Percentiles rank a stretch among this genome's conserved stretches.
Evolutionary conservation across 2,113 vertebrate species (phyloP).

Genomic region (Miniopterus natalensis): DNA sequence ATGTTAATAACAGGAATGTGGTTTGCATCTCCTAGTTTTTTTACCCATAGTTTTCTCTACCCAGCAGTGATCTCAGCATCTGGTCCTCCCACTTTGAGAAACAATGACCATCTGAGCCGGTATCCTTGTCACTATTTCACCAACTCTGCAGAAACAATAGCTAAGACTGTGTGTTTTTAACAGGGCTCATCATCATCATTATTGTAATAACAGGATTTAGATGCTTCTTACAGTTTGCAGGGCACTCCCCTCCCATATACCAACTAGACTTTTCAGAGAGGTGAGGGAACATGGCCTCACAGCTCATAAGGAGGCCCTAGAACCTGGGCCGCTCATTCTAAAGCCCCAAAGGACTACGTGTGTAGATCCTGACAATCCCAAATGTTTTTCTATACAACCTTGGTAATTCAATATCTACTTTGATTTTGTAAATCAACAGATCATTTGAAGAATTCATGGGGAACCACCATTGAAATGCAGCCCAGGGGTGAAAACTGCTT

Average conservation of each 20-base stretch:
- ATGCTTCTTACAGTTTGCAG: background rate
- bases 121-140: background rate
- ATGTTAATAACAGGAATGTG: background rate
- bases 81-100: slow-evolving; percentile 15
- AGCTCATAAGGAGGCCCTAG: background rate
- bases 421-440: background rate
- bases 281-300: background rate
- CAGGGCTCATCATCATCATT: slow-evolving; percentile 1
- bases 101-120: background rate
- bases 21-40: slow-evolving; percentile 30
- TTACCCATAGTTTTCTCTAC: background rate
- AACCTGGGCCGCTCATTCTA: background rate
- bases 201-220: background rate
- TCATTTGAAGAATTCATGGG: background rate
- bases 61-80: background rate
- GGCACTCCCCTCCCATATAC: background rate
- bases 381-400: background rate
- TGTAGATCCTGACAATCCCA: background rate
- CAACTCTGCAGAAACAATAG: background rate
- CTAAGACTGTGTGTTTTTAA: background rate
- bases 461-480: background rate
- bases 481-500: background rate
- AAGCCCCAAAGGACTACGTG: background rate
- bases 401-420: background rate
- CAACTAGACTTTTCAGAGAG: background rate